Base-by-base conservation (phyloP, 2,888 invertebrate genomes). In the Campopleginae sp. region DNA sequence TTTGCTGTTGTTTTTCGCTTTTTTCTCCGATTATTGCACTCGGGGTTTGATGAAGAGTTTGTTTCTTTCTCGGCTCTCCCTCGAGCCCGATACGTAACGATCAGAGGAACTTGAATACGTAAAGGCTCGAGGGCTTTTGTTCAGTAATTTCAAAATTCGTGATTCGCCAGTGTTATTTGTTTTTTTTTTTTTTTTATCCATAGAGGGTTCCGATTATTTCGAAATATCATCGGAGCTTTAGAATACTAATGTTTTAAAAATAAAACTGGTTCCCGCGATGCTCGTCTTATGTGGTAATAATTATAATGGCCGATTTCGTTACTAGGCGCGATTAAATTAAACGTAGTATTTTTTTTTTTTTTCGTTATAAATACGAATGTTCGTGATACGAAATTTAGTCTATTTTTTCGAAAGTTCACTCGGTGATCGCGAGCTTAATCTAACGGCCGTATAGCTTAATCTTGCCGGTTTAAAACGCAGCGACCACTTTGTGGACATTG, bases 271-370 rank as follows among this genome's bases (percentile, higher is more conserved):
- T 17, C 33, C 17, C 27, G n/a, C 33, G 17, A 65, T 23, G 33
- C 54, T 65, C 33, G 27, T 58, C 58, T 77, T 54, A 46, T 51
- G 17, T 68, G 14, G 27, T 82, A 68, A 72, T 63, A 70, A 74
- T 63, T 71, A n/a, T 71, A 78, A 81, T 77, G 77, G 75, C 78
- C 81, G 75, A 79, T 85, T 79, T 79, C 70, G 68, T 65, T 71
- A 75, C 78, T 79, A 76, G 65, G 78, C 78, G 75, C 63, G 58
- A 48, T 65, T 46, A 71, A 66, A 76, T 65, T 51, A 76, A 38
- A 65, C 65, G 75, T 75, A 63, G 48, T 48, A 44, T 1, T 74
- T 75, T 42, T 61, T 7, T 44, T 61, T 63, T 10, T 19, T 70
- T 44, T 71, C 68, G 19, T 71, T 79, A 48, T 31, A 33, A 63